These are phyloP conservation scores for Bombycilla garrulus DNA, from an alignment of 2,113 vertebrate genomes.

Conservation along the genomic window DNA sequence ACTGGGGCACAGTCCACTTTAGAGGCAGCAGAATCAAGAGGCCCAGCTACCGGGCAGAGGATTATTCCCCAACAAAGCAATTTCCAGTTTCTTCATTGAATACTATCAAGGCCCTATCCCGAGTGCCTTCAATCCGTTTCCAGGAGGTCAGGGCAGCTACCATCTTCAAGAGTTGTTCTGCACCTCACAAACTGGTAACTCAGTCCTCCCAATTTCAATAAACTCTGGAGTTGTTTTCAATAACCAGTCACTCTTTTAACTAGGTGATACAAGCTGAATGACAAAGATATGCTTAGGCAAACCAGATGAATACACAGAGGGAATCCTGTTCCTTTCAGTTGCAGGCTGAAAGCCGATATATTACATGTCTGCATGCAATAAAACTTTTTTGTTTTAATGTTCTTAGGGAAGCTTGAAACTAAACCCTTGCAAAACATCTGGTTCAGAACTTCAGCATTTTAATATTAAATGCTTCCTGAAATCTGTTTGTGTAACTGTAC, in stretches of 20 bases:
- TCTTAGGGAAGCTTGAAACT: slow-evolving; percentile 48
- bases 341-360: slow-evolving; percentile 30
- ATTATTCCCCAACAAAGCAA: neutral
- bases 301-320: slow-evolving; percentile 23
- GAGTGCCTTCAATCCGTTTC: neutral
- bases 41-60: neutral
- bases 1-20: neutral
- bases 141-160: neutral
- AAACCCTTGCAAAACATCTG: slow-evolving; percentile 51
- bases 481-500: slow-evolving; percentile 29
- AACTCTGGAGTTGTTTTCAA: neutral
- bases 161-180: neutral
- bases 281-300: neutral
- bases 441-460: slow-evolving; percentile 41
- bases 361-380: slow-evolving; percentile 31
- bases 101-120: neutral
- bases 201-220: neutral
- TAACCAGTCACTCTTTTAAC: neutral
- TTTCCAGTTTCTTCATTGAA: neutral
- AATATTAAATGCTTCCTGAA: slow-evolving; percentile 63
- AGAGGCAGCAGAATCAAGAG: neutral
- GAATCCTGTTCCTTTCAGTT: neutral
- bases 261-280: neutral
- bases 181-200: neutral
- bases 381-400: slow-evolving; percentile 43